Base-by-base conservation (phyloP, 2,797 vertebrate species). In the Dromococcyx pavoninus region DNA sequence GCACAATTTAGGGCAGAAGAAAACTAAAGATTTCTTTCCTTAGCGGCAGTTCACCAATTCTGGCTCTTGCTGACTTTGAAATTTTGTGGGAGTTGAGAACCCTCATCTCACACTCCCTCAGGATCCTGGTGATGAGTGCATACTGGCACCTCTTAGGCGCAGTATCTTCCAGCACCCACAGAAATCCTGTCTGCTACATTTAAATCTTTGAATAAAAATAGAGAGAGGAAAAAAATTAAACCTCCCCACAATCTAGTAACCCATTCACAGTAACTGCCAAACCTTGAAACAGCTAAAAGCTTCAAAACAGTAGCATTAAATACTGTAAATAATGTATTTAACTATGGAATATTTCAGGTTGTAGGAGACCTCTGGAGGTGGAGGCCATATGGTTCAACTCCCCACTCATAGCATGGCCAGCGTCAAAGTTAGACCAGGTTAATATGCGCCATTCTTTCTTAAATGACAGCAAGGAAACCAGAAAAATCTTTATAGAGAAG, bases 111-210 rank as follows among this genome's bases (percentile, higher is more conserved):
- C 61, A 56, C 50, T 91, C 76, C 39, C 2, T 4, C 24, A 70
- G 35, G 37, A 75, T 75, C 12, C 76, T 75, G 62, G 13, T 43
- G 54, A 93, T 54, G 46, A 92, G 79, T 23, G 2, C 58, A 86
- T 2, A 27, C 73, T 58, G 61, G 61, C 65, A 88, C 21, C 53
- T 86, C 57, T 88, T 13, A 17, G 8, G 67, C 71, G 74, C 89
- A 82, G 44, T 9, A 88, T 39, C 85, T 75, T 80, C 72, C 79
- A 88, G 85, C 35, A 92, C 65, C 73, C 82, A 81, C 76, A 86
- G 39, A 89, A 89, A 58, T 62, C 58, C 65, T 57, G 30, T 54
- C 53, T 80, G 18, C 13, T 61, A 33, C 54, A 56, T 65, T 83
- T 64, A 17, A 56, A 48, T n/a, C 69, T 91, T 77, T 27, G 39